phyloP scores from a whole-genome alignment of 2,113 vertebrate species.

The Aphyosemion australe region DNA sequence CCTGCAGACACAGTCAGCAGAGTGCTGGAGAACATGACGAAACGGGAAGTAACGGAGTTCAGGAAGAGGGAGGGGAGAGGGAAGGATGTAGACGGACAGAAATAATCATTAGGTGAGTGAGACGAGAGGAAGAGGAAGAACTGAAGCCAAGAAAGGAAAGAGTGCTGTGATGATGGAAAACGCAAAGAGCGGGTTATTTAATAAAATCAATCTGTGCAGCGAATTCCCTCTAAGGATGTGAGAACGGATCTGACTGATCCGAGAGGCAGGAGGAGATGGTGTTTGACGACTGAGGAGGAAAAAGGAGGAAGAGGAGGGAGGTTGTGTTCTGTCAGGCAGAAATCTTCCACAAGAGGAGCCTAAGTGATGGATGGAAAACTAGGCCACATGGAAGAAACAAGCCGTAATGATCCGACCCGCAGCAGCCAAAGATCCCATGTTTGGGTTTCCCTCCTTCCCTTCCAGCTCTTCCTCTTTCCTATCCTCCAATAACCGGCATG shows the following conservation, averaged over 20 bases:
- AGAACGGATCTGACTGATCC: background rate
- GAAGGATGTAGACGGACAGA: constrained; percentile 3
- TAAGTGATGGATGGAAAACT: constrained; percentile 59
- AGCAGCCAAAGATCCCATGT: background rate
- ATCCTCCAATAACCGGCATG: too few species aligned
- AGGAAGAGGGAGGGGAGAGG: background rate
- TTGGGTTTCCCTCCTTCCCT: too few species aligned
- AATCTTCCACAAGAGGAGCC: constrained; percentile 33
- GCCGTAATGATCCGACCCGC: constrained; percentile 54
- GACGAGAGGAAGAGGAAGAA: constrained; percentile 20
- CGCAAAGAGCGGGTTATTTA: background rate
- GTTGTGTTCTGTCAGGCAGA: constrained; percentile 29
- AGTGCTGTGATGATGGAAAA: background rate
- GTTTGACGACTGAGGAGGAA: background rate
- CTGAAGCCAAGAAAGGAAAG: fast-evolving
- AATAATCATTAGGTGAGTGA: constrained; percentile 31
- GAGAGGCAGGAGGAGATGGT: too few species aligned
- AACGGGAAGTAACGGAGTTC: constrained; percentile 71
- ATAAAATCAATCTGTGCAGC: background rate
- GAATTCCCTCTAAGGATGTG: too few species aligned
- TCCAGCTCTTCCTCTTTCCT: too few species aligned
- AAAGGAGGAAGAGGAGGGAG: background rate
- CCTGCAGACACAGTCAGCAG: constrained; percentile 68
- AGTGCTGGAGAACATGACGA: constrained; percentile 69
- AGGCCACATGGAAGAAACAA: constrained; percentile 71